phyloP scores from a whole-genome alignment of 2,888 invertebrate genomes.

The Nymphalis polychloros region DNA sequence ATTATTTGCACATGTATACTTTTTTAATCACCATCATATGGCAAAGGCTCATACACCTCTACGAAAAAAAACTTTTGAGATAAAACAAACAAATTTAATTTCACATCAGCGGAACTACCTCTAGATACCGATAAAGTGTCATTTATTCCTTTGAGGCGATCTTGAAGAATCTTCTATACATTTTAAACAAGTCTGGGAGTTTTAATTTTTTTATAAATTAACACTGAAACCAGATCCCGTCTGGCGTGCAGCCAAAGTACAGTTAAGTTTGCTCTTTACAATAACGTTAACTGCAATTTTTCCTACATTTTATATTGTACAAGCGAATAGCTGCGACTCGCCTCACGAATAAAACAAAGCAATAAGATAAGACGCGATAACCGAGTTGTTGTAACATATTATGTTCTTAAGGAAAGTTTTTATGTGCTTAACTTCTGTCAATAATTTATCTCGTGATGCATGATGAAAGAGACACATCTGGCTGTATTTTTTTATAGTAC shows the following conservation, averaged over 20 bases:
- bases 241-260: slow-evolving; percentile 21
- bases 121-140: neutral
- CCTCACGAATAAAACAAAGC: neutral
- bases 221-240: slow-evolving; percentile 16
- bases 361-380: no score
- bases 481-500: no score
- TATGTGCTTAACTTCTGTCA: no score
- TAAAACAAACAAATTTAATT: no score
- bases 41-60: no score
- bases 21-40: no score
- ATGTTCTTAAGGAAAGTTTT: no score
- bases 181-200: neutral
- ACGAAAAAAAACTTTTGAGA: no score
- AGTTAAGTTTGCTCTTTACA: slow-evolving; percentile 7
- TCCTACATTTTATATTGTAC: slow-evolving; percentile 11
- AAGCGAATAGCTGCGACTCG: neutral
- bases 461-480: no score
- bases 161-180: neutral
- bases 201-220: slow-evolving; percentile 13
- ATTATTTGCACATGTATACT: no score
- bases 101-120: neutral
- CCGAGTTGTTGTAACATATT: no score
- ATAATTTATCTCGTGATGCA: no score
- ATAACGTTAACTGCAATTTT: slow-evolving; percentile 15
- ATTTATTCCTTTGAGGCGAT: neutral